phyloP scores from a whole-genome alignment of 2,888 invertebrate genomes.

The Eupsilia transversa region DNA sequence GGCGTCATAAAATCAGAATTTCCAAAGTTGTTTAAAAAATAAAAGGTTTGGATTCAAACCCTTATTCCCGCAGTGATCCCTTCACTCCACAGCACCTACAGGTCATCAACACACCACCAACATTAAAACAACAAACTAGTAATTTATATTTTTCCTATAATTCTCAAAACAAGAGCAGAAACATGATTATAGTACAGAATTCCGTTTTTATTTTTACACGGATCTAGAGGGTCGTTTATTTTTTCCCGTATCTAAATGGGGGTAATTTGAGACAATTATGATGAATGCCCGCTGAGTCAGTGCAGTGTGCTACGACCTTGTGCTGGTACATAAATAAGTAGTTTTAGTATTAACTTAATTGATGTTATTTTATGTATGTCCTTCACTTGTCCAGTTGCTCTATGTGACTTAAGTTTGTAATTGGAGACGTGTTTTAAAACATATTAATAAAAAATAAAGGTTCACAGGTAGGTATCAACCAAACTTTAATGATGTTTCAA shows the following conservation, averaged over 20 bases:
- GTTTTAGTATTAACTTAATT: conserved; percentile 48
- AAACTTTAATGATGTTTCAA: too few relatives aligned
- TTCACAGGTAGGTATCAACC: too few relatives aligned
- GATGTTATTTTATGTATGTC: conserved; percentile 18
- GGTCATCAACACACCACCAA: conserved; percentile 9
- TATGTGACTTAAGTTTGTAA: not conserved
- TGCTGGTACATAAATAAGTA: conserved; percentile 10
- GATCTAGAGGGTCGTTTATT: conserved; percentile 31
- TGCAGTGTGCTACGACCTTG: conserved; percentile 32
- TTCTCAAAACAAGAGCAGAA: conserved; percentile 40
- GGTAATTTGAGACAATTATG: conserved; percentile 56
- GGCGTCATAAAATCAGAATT: not conserved
- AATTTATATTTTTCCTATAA: conserved; percentile 45
- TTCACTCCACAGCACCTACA: not conserved
- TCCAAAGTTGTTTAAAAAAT: too few relatives aligned
- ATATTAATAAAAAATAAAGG: too few relatives aligned
- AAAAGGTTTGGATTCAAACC: not conserved
- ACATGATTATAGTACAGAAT: conserved; percentile 29
- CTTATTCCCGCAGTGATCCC: not conserved
- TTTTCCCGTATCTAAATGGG: conserved; percentile 37
- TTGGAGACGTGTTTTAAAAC: not conserved
- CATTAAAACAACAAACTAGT: conserved; percentile 33
- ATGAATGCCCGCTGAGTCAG: conserved; percentile 51
- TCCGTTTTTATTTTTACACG: conserved; percentile 35
- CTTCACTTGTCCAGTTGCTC: conserved; percentile 5